Evolutionary conservation across 2,888 invertebrate genomes (phyloP), one percentile per base, ranked within the genome.

Genomic region (Agrypnus murinus): DNA sequence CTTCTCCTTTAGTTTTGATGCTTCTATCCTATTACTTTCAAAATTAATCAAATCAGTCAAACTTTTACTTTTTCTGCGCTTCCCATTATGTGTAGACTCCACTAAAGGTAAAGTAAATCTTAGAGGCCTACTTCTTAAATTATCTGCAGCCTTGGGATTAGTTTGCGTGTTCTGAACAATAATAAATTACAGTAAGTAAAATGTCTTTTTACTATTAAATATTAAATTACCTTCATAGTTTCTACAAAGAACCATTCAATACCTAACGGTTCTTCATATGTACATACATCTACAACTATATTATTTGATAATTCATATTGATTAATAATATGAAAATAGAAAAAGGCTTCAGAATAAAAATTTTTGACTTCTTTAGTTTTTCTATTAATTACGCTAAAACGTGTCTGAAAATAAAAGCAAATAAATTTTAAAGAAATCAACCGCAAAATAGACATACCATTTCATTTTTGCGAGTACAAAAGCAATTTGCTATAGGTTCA

Each of bases 281-380:
- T 90, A 81, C 95, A 95, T 60, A 96, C 89, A 81, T 96, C 96
- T 0, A 96, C 84, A 0, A 95, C 87, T 9, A 97, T 84, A 31
- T 75, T 87, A 60, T 89, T 88, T 53, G 90, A 88, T 48, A 84
- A 83, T 73, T 90, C 97, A 81, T 91, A 97, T 69, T 93, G 91
- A 85, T 97, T 97, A 77, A 96, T 94, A 45, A 95, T 92, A 83
- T 96, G 96, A 1, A 96, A 86, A 80, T 91, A 96, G 84, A 96
- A 96, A 77, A 96, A 91, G 0, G 93, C 86, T 64, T 93, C 91
- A 0, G 92, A 86, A 43, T 87, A 83, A 78, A 90, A 92, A 15
- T 87, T 89, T 59, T 87, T 85, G 4, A 83, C 81, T 6, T 87
- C 84, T 0, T 93, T 93, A 0, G 88, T 89, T 50, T 86, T 82